Evolutionary conservation across 2,888 invertebrate species (phyloP).

Genomic region (Pycnomerus fuliginosus): DNA sequence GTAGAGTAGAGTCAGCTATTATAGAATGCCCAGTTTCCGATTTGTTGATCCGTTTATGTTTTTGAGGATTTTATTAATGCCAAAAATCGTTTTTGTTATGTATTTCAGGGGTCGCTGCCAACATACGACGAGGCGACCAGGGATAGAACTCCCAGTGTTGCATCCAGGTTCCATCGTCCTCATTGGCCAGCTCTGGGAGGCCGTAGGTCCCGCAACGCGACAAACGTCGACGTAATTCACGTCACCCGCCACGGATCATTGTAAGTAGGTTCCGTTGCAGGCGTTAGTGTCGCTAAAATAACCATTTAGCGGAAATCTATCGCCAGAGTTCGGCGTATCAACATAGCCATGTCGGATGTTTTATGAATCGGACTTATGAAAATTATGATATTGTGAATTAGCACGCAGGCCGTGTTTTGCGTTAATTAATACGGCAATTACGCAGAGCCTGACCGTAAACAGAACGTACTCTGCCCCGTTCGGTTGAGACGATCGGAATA

Average conservation of each 20-base stretch:
- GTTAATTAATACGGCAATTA: slow-evolving; percentile 47
- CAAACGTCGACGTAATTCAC: slow-evolving; percentile 44
- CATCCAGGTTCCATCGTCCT: slow-evolving; percentile 44
- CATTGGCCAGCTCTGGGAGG: slow-evolving; percentile 49
- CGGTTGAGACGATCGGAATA: slow-evolving; percentile 33
- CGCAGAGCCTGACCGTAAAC: slow-evolving; percentile 36
- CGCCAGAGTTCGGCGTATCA: slow-evolving; percentile 12
- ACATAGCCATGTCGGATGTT: slow-evolving; percentile 20
- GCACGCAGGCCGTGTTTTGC: slow-evolving; percentile 43
- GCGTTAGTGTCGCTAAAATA: slow-evolving; percentile 8
- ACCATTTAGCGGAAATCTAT: slow-evolving; percentile 17
- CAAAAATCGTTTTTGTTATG: slow-evolving; percentile 2
- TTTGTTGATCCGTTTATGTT: background rate
- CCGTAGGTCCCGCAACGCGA: slow-evolving; percentile 42
- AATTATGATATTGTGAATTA: slow-evolving; percentile 47
- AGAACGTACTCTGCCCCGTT: too few species aligned
- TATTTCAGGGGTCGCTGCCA: slow-evolving; percentile 49
- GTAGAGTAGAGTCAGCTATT: too few species aligned
- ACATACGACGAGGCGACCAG: slow-evolving; percentile 57
- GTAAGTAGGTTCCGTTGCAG: slow-evolving; percentile 39
- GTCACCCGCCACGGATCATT: slow-evolving; percentile 50
- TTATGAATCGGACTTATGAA: slow-evolving; percentile 27
- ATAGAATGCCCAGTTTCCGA: background rate
- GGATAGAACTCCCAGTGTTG: slow-evolving; percentile 39
- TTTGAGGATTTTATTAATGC: background rate